Conservation (phyloP, 1,140 invertebrate species). For the Drosophila lowei region DNA sequence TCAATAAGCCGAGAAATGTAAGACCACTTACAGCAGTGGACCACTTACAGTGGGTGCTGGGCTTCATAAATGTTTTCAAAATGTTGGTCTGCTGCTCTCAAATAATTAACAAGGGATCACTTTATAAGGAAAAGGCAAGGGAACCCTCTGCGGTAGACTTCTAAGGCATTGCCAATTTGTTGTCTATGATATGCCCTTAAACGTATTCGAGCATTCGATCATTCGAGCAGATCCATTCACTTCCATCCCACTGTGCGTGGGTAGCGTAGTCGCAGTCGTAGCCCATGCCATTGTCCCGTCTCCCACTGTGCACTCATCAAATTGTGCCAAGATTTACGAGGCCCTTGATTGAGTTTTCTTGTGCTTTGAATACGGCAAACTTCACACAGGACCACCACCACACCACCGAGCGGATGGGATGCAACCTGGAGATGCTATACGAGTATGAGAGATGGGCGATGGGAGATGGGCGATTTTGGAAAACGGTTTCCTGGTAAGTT, state of each 20-base stretch:
- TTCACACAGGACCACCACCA: slow-evolving; percentile 68
- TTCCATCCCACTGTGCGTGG: slow-evolving; percentile 27
- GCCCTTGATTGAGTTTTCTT: slow-evolving; percentile 79
- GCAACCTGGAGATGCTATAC: background rate
- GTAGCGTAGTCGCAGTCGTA: slow-evolving; percentile 15
- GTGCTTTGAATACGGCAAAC: slow-evolving; percentile 77
- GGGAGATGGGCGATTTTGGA: slow-evolving; percentile 45
- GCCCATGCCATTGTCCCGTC: slow-evolving; percentile 40
- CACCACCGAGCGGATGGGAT: slow-evolving; percentile 46
- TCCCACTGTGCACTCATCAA: slow-evolving; percentile 78
- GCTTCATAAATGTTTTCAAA: too few relatives aligned
- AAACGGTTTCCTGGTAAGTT: slow-evolving; percentile 62
- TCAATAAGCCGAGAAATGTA: slow-evolving; percentile 73
- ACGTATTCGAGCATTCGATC: too few relatives aligned
- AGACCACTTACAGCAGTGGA: slow-evolving; percentile 40
- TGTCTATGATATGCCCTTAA: too few relatives aligned
- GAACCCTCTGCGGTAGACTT: too few relatives aligned
- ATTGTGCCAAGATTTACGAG: slow-evolving; percentile 80
- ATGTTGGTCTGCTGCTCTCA: too few relatives aligned
- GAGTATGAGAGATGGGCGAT: slow-evolving; percentile 5
- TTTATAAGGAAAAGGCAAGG: too few relatives aligned
- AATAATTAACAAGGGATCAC: too few relatives aligned
- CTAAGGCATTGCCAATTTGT: too few relatives aligned
- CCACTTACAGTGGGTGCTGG: slow-evolving; percentile 5
- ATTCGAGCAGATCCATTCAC: background rate